Percentiles rank a stretch among this genome's conserved stretches.
Evolutionary conservation across 2,888 invertebrate genomes (phyloP).

Genomic region (Biston stratarius): DNA sequence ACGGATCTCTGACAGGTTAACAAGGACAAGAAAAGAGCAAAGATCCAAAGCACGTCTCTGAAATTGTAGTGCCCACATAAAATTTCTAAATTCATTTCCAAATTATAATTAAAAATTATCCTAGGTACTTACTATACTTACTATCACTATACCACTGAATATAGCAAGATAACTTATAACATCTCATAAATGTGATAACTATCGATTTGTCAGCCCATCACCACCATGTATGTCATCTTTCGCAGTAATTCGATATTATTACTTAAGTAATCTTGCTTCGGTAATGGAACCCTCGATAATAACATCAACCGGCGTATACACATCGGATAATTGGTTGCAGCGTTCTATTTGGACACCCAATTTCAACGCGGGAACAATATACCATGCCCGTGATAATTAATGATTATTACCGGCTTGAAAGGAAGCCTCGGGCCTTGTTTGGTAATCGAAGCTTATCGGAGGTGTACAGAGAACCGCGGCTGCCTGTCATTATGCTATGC

Average conservation of each 20-base stretch:
- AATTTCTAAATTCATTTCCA: too few species aligned
- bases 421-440: slow-evolving; percentile 23
- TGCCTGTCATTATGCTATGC: slow-evolving; percentile 21
- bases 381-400: slow-evolving; percentile 25
- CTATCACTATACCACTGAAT: too few species aligned
- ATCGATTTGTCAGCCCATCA: neutral
- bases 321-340: slow-evolving; percentile 43
- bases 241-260: slow-evolving; percentile 31
- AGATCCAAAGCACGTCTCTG: too few species aligned
- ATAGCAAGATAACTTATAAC: too few species aligned
- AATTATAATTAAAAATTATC: too few species aligned
- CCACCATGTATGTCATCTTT: slow-evolving; percentile 10
- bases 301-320: slow-evolving; percentile 39
- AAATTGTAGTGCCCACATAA: too few species aligned
- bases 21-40: too few species aligned
- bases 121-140: too few species aligned
- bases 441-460: slow-evolving; percentile 20
- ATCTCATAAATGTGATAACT: neutral
- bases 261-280: slow-evolving; percentile 37
- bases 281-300: slow-evolving; percentile 42
- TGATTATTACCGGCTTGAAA: slow-evolving; percentile 32
- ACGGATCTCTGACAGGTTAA: too few species aligned
- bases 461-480: slow-evolving; percentile 13
- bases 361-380: slow-evolving; percentile 32
- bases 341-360: slow-evolving; percentile 38